Evolutionary conservation across 2,113 vertebrate species (phyloP), one percentile per base, ranked within the genome.

Genomic region (Maccullochella peelii): DNA sequence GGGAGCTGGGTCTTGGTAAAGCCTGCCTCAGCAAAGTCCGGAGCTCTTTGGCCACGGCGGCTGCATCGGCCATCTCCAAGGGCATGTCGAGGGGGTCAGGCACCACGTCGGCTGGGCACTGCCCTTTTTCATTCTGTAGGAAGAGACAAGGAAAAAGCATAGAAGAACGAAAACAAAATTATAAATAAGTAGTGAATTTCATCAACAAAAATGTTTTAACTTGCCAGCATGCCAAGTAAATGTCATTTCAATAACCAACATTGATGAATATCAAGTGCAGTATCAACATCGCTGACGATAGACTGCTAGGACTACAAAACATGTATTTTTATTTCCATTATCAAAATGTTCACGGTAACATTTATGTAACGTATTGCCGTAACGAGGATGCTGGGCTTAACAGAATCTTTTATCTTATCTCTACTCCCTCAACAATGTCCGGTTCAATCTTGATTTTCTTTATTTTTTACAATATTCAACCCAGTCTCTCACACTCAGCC

Each of bases 61-160:
- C 97, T 0, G 97, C 97, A 5, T 99, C 98, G 0, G 97, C 96
- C 97, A 99, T 99, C 81, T 99, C 98, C 82, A 98, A 79, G 0
- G 97, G 96, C 97, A 99, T 99, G 78, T 99, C 97, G 2, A 98
- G 94, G 0, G 98, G 97, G 82, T 99, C 97, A 0, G 98, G 97
- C 33, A 99, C 98, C 65, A 98, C 97, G 5, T 99, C 97, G 0
- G 94, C 96, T 0, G 98, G 97, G 76, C 94, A 95, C 92, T 97
- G 97, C 3, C 98, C 98, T 88, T 94, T 97, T 80, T 99, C 98
- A 33, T 99, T 98, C 98, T 99, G 89, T 10, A 42, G 30, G 76
- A 59, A 2, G 59, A 73, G 11, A 23, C 42, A 14, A 36, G 12
- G 5, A 40, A 61, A 14, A 16, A 5, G 25, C 33, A 66, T 21